A percentile compares a stretch with the other conserved stretches of the same genome.
Conservation (phyloP, 2,888 invertebrate genomes). For the Diadegma fenestrale region DNA sequence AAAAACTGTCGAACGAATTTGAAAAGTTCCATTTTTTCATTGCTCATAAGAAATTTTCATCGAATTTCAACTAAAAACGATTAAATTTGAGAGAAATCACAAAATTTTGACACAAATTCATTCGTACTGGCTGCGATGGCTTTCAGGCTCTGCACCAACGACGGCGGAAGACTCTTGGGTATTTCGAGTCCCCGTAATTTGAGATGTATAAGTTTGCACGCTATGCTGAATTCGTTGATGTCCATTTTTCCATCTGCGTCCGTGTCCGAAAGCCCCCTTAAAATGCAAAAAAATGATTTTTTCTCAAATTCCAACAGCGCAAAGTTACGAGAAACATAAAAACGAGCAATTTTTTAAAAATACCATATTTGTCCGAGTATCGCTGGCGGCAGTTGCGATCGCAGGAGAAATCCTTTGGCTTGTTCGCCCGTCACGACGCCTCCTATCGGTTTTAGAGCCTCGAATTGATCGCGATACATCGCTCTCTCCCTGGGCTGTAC, state of each 20-base stretch:
- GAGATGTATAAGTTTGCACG: slow-evolving; percentile 97
- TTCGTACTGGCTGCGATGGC: slow-evolving; percentile 84
- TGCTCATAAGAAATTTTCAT: background rate
- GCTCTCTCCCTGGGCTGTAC: slow-evolving; percentile 94
- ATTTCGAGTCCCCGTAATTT: slow-evolving; percentile 97
- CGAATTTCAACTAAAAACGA: background rate
- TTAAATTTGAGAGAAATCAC: background rate
- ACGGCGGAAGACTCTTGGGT: slow-evolving; percentile 93
- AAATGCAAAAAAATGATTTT: slow-evolving; percentile 75
- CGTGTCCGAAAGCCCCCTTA: slow-evolving; percentile 94
- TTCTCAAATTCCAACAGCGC: background rate
- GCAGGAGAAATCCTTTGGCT: slow-evolving; percentile 96
- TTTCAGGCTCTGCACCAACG: slow-evolving; percentile 89
- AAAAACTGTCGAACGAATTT: no score
- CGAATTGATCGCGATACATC: slow-evolving; percentile 97
- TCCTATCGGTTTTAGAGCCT: slow-evolving; percentile 93
- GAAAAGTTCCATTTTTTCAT: background rate
- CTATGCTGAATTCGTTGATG: slow-evolving; percentile 98
- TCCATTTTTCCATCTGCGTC: slow-evolving; percentile 99
- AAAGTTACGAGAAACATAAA: background rate
- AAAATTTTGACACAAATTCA: background rate
- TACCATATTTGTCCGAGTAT: slow-evolving; percentile 98
- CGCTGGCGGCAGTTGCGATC: slow-evolving; percentile 95
- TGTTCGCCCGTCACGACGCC: slow-evolving; percentile 96
- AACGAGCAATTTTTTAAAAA: background rate